phyloP scores from a whole-genome alignment of 1,140 invertebrate genomes.

The Drosophila varians region DNA sequence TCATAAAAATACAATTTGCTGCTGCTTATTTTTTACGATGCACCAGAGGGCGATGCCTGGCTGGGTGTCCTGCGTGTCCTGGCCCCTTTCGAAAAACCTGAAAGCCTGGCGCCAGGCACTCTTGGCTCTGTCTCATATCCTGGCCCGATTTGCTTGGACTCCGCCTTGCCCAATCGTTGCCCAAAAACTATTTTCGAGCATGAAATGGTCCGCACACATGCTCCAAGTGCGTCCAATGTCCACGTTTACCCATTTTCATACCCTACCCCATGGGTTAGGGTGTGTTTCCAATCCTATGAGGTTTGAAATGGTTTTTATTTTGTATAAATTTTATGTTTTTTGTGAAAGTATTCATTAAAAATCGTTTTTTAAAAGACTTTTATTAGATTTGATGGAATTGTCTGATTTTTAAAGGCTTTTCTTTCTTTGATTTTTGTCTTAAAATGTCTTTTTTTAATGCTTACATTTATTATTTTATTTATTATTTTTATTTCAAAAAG shows the following conservation, averaged over 20 bases:
- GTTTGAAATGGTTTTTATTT: no score
- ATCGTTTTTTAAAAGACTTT: no score
- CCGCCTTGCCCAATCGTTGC: conserved; percentile 29
- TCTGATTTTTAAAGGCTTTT: no score
- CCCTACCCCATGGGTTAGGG: background rate
- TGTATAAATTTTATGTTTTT: no score
- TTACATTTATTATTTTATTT: no score
- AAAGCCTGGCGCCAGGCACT: conserved; percentile 5
- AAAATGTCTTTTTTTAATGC: no score
- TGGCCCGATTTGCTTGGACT: conserved; percentile 17
- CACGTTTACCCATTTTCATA: conserved; percentile 24
- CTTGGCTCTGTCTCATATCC: conserved; percentile 24
- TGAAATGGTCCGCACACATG: conserved; percentile 76
- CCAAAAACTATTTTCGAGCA: conserved; percentile 77
- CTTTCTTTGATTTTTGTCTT: no score
- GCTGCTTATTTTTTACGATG: conserved; percentile 82
- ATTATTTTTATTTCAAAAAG: no score
- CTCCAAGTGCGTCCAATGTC: conserved; percentile 77
- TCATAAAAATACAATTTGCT: conserved; percentile 83
- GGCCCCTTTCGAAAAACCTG: conserved; percentile 2
- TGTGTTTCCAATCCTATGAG: background rate
- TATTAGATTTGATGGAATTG: no score
- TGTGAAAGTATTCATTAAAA: no score
- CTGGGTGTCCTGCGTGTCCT: conserved; percentile 18
- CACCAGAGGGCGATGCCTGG: conserved; percentile 74